Base-by-base conservation (phyloP, 1,140 invertebrate genomes). In the Orius laevigatus region DNA sequence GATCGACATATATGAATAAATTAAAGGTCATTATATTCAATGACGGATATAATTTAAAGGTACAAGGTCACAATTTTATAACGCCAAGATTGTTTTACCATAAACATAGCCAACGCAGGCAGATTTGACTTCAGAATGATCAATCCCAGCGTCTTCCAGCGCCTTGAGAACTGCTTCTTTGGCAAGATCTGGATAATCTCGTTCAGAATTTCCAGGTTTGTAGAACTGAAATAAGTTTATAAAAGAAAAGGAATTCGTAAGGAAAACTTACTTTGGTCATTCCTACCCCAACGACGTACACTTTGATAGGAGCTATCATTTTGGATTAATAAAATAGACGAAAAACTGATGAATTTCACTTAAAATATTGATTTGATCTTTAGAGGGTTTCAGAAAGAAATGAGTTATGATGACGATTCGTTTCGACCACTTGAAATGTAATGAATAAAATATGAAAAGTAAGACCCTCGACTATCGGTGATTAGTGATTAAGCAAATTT, bases 61-160 rank as follows among this genome's bases (percentile, higher is more conserved):
- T 25, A 25, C 3, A 25, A 25, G 25, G 25, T 25, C 25, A 25
- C 25, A 4, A 25, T 25, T n/a, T n/a, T n/a, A n/a, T n/a, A n/a
- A n/a, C n/a, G n/a, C n/a, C n/a, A n/a, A n/a, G n/a, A n/a, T 34
- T 34, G 33, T 34, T 34, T 34, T 66, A 78, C 81, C 95, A 63
- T 90, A 95, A 10, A 96, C 90, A 66, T 94, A 98, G 11, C 92
- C 92, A 53, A 86, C 88, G 54, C 79, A 78, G 3, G 89, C 93
- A 65, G 94, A 86, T 62, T 95, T 72, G 1, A 68, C 50, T 81
- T 71, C 1, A 71, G 64, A 60, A 90, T 94, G 14, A 72, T 66
- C n/a, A 98, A 25, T 66, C 43, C 72, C 73, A 41, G 87, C 83
- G 74, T 98, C 95, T 46, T 76, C 62, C 2, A 98, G 64, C 11